Evolutionary conservation across 2,797 vertebrate species (phyloP), one percentile per base, ranked within the genome.

Genomic region (Peromyscus eremicus): DNA sequence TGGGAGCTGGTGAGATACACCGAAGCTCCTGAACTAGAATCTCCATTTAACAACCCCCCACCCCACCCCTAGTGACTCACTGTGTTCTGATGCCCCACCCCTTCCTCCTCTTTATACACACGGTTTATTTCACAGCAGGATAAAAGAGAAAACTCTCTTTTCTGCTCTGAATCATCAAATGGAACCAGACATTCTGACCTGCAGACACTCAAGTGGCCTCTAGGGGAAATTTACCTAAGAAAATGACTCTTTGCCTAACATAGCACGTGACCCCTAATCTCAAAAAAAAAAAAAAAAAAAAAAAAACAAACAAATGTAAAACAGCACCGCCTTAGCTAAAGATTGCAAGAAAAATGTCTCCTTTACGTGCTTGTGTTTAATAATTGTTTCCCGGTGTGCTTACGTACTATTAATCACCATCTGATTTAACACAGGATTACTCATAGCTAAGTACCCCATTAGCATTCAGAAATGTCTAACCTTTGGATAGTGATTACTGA

Each of bases 391-490:
- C 76, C 94, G 68, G 83, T 85, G 81, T 29, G 73, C n/a, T 73
- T 73, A 70, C 46, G 76, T 57, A 57, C 49, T 79, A 95, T 95
- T 95, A 89, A 87, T 94, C 77, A 94, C 77, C 73, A 60, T 64
- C 75, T 90, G 57, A 87, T 94, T 97, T 95, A 96, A 97, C 94
- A 96, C 0, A 95, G 97, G 98, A 97, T 97, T 97, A 97, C 89
- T 95, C 95, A 97, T 83, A 89, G 80, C 60, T 96, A 92, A 96
- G 60, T 93, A 96, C 80, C 7, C 95, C 87, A 97, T 94, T 97
- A 97, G 95, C 98, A 97, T 71, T 34, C 55, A 97, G 93, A 96
- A 89, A 92, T 96, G 64, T 97, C 89, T 95, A 94, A 97, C 91
- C 97, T 93, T 91, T 96, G 80, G 64, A 75, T 37, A 75, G 93